phyloP scores from a whole-genome alignment of 2,113 vertebrate genomes.

The Engraulis encrasicolus region DNA sequence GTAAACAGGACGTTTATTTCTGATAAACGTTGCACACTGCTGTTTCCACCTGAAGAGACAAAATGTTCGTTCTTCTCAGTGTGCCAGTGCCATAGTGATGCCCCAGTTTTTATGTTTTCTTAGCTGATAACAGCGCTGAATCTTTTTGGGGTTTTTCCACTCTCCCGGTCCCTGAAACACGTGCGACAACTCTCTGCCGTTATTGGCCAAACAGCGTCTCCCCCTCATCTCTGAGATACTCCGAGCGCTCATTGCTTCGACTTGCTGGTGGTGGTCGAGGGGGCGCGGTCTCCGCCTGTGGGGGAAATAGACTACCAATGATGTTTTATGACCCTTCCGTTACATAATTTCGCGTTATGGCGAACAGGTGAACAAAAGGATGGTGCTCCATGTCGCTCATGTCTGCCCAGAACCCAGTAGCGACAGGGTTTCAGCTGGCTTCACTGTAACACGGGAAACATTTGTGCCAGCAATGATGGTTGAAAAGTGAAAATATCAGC shows the following conservation, averaged over 20 bases:
- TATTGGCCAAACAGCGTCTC: neutral
- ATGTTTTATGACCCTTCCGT: neutral
- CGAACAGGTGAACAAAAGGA: neutral
- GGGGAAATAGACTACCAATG: neutral
- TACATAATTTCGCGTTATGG: neutral
- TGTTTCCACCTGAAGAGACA: neutral
- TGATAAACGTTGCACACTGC: neutral
- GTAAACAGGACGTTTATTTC: neutral
- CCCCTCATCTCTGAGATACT: neutral
- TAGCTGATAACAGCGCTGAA: neutral
- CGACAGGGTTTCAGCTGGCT: no score
- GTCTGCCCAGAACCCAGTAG: neutral
- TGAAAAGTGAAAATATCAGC: no score
- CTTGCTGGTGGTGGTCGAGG: neutral
- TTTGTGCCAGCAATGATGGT: no score
- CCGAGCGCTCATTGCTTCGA: neutral
- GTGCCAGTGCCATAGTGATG: neutral
- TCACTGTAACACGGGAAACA: no score
- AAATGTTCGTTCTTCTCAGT: neutral
- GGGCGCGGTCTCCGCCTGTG: neutral
- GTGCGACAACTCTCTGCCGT: neutral
- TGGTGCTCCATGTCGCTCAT: neutral
- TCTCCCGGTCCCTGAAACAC: neutral
- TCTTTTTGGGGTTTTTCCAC: conserved; percentile 26
- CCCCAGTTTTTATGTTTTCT: neutral